Evolutionary conservation across 2,888 invertebrate species (phyloP).

Genomic region (Dorcus parallelipipedus): DNA sequence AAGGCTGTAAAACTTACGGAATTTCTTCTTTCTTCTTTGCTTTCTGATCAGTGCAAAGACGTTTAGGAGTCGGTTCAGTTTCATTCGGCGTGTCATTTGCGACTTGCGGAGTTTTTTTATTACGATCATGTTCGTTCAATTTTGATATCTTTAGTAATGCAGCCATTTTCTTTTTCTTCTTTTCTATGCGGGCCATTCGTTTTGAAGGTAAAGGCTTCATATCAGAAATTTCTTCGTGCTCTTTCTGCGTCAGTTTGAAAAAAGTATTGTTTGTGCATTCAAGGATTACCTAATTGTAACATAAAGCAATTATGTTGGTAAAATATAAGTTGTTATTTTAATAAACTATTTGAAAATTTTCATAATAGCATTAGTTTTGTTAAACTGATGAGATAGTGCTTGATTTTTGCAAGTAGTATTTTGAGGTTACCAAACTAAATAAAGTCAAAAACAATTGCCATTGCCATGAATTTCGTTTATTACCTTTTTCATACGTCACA

Average conservation of each 20-base stretch:
- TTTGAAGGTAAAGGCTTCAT: slow-evolving; percentile 36
- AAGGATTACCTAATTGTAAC: slow-evolving; percentile 7
- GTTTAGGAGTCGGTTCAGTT: slow-evolving; percentile 32
- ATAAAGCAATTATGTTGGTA: slow-evolving; percentile 28
- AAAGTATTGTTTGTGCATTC: not conserved
- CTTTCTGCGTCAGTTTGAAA: not conserved
- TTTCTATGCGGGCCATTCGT: slow-evolving; percentile 56
- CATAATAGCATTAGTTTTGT: slow-evolving; percentile 32
- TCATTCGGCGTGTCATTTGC: slow-evolving; percentile 5
- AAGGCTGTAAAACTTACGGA: not conserved
- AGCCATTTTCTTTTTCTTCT: slow-evolving; percentile 61
- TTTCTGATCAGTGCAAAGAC: slow-evolving; percentile 30
- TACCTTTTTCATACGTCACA: slow-evolving; percentile 12
- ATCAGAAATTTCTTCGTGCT: not conserved
- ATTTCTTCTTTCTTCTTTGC: not conserved
- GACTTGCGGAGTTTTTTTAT: slow-evolving; percentile 35
- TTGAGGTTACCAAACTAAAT: slow-evolving; percentile 19
- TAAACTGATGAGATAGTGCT: slow-evolving; percentile 21
- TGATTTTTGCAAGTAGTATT: slow-evolving; percentile 24
- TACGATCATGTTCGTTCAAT: slow-evolving; percentile 59
- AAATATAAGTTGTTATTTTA: slow-evolving; percentile 30
- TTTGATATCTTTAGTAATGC: slow-evolving; percentile 59
- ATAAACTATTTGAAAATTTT: slow-evolving; percentile 32
- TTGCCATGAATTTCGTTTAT: not conserved
- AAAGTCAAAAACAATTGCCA: slow-evolving; percentile 5